Evolutionary conservation across 2,797 vertebrate species (phyloP), one percentile per base, ranked within the genome.

Genomic region (Darevskia mixta): DNA sequence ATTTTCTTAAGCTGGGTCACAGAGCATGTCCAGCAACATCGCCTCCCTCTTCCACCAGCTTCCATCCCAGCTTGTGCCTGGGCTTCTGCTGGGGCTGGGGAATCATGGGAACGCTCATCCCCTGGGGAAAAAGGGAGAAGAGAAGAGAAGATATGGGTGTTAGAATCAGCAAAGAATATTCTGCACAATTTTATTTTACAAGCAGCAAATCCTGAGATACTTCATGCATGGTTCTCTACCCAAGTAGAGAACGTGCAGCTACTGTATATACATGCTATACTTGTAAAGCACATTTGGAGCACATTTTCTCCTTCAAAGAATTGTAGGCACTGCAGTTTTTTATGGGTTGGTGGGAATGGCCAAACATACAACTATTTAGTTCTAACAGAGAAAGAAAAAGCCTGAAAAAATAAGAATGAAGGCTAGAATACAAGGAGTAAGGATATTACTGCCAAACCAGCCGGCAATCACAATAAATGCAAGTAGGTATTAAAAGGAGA

Each of bases 101-200:
- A 97, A 94, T 98, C 98, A 96, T 97, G 97, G 92, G 95, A 94
- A 71, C 96, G 97, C 89, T 99, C 98, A 96, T 99, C 98, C 97
- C 98, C 98, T 99, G 87, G 1, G 27, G 67, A 93, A 83, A 93
- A 94, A 83, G 95, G 89, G 95, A 85, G 66, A 32, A 3, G 11
- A 4, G 35, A 7, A 9, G 27, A 20, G 5, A 4, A 38, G 13
- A 20, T 17, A 1, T 25, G 13, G 18, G 91, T 87, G 87, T 76
- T 38, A 35, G 77, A 45, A 32, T 93, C n/a, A 89, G 79, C 43
- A 71, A 45, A 71, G 61, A 94, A 88, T 88, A 35, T 66, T 85
- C 76, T 77, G 29, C 83, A 69, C 55, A n/a, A 66, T 61, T 90
- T 86, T 7, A 43, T 9, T 82, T 91, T 90, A 72, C 91, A 87